phyloP scores from a whole-genome alignment of 2,113 vertebrate species.

The Etia nguti region DNA sequence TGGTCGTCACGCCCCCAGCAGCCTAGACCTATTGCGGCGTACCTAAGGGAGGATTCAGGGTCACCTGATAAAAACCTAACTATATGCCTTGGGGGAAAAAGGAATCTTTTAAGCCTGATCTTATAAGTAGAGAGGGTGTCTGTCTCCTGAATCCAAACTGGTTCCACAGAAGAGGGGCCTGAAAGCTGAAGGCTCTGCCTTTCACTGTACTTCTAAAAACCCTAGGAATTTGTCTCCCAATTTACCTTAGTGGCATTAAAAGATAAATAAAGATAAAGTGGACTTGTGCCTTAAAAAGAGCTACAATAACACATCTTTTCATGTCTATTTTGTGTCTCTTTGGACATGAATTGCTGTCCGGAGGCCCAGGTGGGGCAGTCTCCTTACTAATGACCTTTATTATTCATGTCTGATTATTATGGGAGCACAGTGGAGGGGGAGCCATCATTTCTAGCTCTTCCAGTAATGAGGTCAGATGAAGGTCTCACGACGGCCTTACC shows the following conservation, averaged over 20 bases:
- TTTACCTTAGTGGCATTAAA: background rate
- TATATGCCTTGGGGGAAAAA: background rate
- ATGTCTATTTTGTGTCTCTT: background rate
- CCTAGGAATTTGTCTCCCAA: background rate
- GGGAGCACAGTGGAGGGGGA: conserved; percentile 3
- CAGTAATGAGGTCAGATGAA: conserved; percentile 56
- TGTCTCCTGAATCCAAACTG: background rate
- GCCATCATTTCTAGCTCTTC: conserved; percentile 31
- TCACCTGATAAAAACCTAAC: background rate
- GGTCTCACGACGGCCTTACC: conserved; percentile 32
- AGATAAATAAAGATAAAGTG: background rate
- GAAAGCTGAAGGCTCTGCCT: background rate
- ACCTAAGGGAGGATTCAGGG: background rate
- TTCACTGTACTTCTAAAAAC: background rate
- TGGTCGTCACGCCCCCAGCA: background rate
- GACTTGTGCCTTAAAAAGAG: background rate
- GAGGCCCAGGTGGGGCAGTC: conserved; percentile 18
- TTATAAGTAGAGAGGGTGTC: background rate
- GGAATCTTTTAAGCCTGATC: background rate
- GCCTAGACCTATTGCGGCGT: background rate
- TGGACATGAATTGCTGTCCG: background rate
- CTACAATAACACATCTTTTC: background rate
- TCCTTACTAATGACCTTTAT: conserved; percentile 54
- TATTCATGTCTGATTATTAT: conserved; percentile 49
- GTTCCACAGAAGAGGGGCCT: background rate